Conservation (phyloP, 2,888 invertebrate genomes). For the Acanthococcus lagerstroemiae region DNA sequence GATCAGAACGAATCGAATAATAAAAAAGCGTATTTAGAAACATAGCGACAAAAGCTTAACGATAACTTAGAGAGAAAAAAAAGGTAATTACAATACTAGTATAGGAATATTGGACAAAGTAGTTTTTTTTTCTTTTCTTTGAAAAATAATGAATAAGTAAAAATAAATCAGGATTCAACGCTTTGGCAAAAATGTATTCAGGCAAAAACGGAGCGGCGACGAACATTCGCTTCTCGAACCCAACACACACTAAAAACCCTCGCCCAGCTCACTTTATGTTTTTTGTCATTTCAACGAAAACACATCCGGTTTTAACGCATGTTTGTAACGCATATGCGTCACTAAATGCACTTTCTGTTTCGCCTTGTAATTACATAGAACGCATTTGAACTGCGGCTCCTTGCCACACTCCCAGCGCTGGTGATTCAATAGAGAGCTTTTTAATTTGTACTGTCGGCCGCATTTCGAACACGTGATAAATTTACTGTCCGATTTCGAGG, state of each 20-base stretch:
- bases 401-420: constrained; percentile 39
- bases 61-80: too few relatives aligned
- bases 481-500: constrained; percentile 27
- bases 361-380: constrained; percentile 39
- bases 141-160: constrained; percentile 1
- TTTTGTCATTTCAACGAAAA: constrained; percentile 13
- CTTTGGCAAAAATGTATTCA: neutral
- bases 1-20: neutral
- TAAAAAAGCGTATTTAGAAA: too few relatives aligned
- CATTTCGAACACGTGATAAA: constrained; percentile 34
- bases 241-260: too few relatives aligned
- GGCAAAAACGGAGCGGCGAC: too few relatives aligned
- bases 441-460: constrained; percentile 37
- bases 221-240: too few relatives aligned
- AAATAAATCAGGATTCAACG: neutral
- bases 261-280: too few relatives aligned
- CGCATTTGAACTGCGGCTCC: constrained; percentile 40
- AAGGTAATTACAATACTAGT: too few relatives aligned
- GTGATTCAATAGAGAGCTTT: constrained; percentile 37
- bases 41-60: too few relatives aligned
- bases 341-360: constrained; percentile 41
- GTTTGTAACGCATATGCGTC: constrained; percentile 35
- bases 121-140: too few relatives aligned
- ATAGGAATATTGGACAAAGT: too few relatives aligned
- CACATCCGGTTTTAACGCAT: constrained; percentile 30